Evolutionary conservation across 2,113 vertebrate genomes (phyloP), one percentile per base, ranked within the genome.

Genomic region (Phyllopteryx taeniolatus): DNA sequence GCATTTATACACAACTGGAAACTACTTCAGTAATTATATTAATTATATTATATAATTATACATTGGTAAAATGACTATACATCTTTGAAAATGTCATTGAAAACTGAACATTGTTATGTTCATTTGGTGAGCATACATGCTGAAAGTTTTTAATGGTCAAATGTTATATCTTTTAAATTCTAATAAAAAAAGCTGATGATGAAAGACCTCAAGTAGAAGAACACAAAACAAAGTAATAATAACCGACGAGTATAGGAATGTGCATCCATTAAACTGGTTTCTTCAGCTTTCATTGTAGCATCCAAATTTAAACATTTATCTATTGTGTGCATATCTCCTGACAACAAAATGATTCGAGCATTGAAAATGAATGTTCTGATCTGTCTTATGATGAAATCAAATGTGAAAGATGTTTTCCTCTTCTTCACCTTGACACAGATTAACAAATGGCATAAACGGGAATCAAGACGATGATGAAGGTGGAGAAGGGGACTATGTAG

Each of bases 361-460:
- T 27, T 70, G 67, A 79, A 75, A 79, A 71, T 64, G 56, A 85
- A 73, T 71, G 49, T 75, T 54, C 4, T 51, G 14, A 53, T 43
- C 22, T 60, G 42, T 22, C 0, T 1, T 20, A 59, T 33, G 13
- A 70, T 53, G 70, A 22, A 57, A 33, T 68, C 54, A 72, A 49
- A 39, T 54, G 22, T 27, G 57, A 8, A 67, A 67, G 8, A 47
- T 71, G n/a, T 78, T 74, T 70, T 75, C 12, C 70, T 61, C 68
- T 27, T 70, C 63, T 74, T 59, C 39, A 6, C 69, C 4, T 62
- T 72, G 43, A 71, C 54, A 62, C 77, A 91, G 90, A 22, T 70
- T 89, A 74, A 78, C 83, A 43, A 91, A 91, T n/a, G 88, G 89
- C 27, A 75, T 88, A 27, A 59, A 72, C 60, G 81, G 72, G 22